Evolutionary conservation across 2,797 vertebrate species (phyloP).

Genomic region (Podarcis lilfordi): DNA sequence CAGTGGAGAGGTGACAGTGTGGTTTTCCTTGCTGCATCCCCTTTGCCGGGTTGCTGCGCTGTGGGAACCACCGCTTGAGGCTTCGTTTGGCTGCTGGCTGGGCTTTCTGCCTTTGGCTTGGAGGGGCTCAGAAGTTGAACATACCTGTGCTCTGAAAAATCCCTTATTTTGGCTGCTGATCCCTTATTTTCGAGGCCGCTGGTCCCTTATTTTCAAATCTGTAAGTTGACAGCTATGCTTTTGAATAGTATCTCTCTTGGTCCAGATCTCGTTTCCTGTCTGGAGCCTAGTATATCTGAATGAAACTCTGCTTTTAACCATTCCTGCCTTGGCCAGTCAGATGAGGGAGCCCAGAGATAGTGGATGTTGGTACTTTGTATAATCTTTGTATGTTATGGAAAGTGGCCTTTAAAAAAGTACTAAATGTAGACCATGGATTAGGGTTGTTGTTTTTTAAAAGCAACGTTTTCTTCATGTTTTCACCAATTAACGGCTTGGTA

Average conservation of each 20-base stretch:
- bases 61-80: no score
- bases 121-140: no score
- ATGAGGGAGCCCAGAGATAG: not conserved
- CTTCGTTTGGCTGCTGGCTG: no score
- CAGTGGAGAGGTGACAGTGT: no score
- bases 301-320: not conserved
- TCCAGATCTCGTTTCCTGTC: not conserved
- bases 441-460: not conserved
- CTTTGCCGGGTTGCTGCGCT: no score
- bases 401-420: not conserved
- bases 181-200: no score
- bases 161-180: no score
- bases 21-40: no score
- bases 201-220: no score
- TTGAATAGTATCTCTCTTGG: not conserved
- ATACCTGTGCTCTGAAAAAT: no score
- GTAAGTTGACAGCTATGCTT: not conserved
- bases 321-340: not conserved
- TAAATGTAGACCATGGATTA: conserved; percentile 5
- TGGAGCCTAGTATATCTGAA: not conserved
- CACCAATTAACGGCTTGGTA: conserved; percentile 39
- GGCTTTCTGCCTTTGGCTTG: no score
- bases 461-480: not conserved
- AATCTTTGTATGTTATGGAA: not conserved
- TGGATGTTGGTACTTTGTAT: not conserved